Evolutionary conservation across 2,888 invertebrate genomes (phyloP).

Genomic region (Heliothis peltigera): DNA sequence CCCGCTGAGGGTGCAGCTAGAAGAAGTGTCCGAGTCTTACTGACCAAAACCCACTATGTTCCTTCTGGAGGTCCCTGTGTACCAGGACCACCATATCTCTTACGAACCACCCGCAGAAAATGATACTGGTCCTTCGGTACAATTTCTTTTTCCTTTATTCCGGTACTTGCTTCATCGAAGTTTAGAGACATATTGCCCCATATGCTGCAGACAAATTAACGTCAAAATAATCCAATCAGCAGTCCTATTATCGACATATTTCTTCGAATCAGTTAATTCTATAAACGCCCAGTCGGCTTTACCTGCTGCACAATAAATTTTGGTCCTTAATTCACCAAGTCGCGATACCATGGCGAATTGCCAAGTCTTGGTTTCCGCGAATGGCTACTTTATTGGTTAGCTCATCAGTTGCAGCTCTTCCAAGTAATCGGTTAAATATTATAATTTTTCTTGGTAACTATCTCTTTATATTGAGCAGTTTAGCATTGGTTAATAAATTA

Average conservation of each 20-base stretch:
- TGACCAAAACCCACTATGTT: too few relatives aligned
- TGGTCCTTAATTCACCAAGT: not conserved
- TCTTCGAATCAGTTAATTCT: constrained; percentile 34
- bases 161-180: not conserved
- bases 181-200: not conserved
- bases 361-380: constrained; percentile 51
- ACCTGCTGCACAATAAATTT: constrained; percentile 48
- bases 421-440: constrained; percentile 29
- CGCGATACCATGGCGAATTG: constrained; percentile 43
- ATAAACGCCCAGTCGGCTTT: constrained; percentile 44
- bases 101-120: too few relatives aligned
- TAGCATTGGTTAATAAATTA: not conserved
- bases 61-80: too few relatives aligned
- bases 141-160: not conserved
- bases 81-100: too few relatives aligned
- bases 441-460: constrained; percentile 28
- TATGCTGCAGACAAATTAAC: not conserved
- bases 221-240: not conserved
- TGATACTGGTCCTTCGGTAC: not conserved
- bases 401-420: constrained; percentile 38
- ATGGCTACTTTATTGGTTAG: constrained; percentile 35
- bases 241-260: constrained; percentile 4
- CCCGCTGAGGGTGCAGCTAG: too few relatives aligned
- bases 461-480: constrained; percentile 19
- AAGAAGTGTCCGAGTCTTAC: too few relatives aligned